Base-by-base conservation (phyloP, 37 sponge, comb jelly and placozoan species). In the Chondrosia reniformis region DNA sequence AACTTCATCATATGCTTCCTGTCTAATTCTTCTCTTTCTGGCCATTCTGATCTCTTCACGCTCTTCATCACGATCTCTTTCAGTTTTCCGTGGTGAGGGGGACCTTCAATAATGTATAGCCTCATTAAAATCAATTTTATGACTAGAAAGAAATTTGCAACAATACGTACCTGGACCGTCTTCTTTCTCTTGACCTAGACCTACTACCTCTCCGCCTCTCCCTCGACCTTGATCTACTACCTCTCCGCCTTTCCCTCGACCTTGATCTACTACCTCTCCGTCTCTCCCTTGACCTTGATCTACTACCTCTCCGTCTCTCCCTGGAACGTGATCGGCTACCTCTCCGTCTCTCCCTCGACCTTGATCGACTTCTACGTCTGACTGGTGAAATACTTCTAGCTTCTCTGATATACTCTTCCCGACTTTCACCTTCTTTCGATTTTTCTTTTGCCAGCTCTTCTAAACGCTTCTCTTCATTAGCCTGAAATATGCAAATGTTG, bases 1-100 rank as follows among this genome's bases (percentile, higher is more conserved):
- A 28, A 87, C 92, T 78, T 84, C 85, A 65, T 76, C 80, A 63
- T 84, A 91, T 0, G 82, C 88, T 30, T 74, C 76, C 56, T 94
- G 90, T 43, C 90, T 86, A 42, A 80, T 85, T 72, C 82, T 84
- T 74, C 46, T 61, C 67, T 49, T 84, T 74, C 79, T 79, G 21
- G 77, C 79, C 38, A 81, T 49, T 55, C 65, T 62, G 46, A 84
- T 81, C 76, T 84, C 82, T 49, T 89, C 87, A n/a, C 85, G 81
- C 61, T 84, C 84, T 72, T 94, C 94, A 45, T 89, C 90, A 24
- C 72, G 5, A 7, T 69, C 72, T 24, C 72, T 34, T 0, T 40
- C 43, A 22, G 44, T 19, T 40, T 34, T 21, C 31, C 41, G 61
- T 49, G 15, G 10, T 49, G 52, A 49, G 15, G 15, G 52, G 8